A percentile compares a stretch with the other conserved stretches of the same genome.
phyloP scores from a whole-genome alignment of 2,888 invertebrate genomes.

The Cephalotes varians region DNA sequence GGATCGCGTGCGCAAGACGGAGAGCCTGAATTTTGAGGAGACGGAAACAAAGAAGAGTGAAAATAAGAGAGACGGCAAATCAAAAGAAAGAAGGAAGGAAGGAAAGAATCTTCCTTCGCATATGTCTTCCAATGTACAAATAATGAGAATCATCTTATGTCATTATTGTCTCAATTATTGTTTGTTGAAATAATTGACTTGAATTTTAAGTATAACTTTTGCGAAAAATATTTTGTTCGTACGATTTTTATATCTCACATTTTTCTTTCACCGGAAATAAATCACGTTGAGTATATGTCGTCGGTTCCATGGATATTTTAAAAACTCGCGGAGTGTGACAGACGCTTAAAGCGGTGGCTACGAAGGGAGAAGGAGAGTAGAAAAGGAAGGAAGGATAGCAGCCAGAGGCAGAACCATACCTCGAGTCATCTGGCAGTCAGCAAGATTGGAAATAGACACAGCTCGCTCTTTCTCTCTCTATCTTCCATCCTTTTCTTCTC shows the following conservation, averaged over 20 bases:
- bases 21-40: slow-evolving; percentile 3
- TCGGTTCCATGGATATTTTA: slow-evolving; percentile 15
- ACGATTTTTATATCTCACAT: background rate
- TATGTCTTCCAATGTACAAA: no score
- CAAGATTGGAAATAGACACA: slow-evolving; percentile 84
- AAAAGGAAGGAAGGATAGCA: slow-evolving; percentile 63
- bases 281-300: background rate
- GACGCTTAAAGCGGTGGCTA: slow-evolving; percentile 18
- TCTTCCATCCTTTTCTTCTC: slow-evolving; percentile 1
- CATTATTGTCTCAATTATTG: no score
- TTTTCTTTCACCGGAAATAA: slow-evolving; percentile 34
- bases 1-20: background rate
- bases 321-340: slow-evolving; percentile 45
- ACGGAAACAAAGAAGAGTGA: slow-evolving; percentile 13
- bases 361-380: slow-evolving; percentile 58
- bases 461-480: slow-evolving; percentile 48
- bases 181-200: background rate
- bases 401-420: slow-evolving; percentile 70
- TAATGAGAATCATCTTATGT: background rate
- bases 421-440: slow-evolving; percentile 84
- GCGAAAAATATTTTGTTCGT: background rate
- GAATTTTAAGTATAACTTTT: background rate
- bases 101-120: background rate
- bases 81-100: background rate
- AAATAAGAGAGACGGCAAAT: background rate